These are phyloP conservation scores for Paratrypauchen microcephalus DNA, from an alignment of 2,797 vertebrate species.

Conservation along the genomic window DNA sequence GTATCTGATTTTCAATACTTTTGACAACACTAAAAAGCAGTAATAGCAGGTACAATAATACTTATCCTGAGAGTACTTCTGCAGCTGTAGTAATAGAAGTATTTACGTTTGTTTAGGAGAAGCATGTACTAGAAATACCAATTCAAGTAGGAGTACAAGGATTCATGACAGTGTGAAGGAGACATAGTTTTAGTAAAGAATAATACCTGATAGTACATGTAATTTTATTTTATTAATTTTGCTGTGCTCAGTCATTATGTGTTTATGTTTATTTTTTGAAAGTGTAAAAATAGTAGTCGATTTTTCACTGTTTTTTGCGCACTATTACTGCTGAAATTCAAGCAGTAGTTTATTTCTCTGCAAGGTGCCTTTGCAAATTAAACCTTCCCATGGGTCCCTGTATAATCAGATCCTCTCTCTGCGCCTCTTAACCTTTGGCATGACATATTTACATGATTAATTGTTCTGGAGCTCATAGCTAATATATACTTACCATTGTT, in stretches of 20 bases:
- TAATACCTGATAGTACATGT: not conserved
- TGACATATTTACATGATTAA: slow-evolving; percentile 22
- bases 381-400: not conserved
- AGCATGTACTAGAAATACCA: not conserved
- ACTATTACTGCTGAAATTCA: not conserved
- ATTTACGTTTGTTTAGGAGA: not conserved
- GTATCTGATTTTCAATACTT: too few relatives aligned
- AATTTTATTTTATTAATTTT: not conserved
- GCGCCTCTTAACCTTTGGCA: slow-evolving; percentile 12
- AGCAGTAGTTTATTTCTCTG: slow-evolving; percentile 7
- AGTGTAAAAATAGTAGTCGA: too few relatives aligned
- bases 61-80: not conserved
- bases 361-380: slow-evolving; percentile 45
- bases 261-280: too few relatives aligned
- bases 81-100: not conserved
- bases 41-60: not conserved
- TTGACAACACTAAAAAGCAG: not conserved
- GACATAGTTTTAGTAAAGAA: not conserved
- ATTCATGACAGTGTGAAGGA: not conserved
- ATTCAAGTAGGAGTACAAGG: not conserved
- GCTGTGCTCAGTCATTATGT: not conserved
- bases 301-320: not conserved
- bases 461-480: slow-evolving; percentile 25
- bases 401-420: not conserved
- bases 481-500: slow-evolving; percentile 25